Evolutionary conservation across 1,140 invertebrate species (phyloP).

Genomic region (Aethina tumida): DNA sequence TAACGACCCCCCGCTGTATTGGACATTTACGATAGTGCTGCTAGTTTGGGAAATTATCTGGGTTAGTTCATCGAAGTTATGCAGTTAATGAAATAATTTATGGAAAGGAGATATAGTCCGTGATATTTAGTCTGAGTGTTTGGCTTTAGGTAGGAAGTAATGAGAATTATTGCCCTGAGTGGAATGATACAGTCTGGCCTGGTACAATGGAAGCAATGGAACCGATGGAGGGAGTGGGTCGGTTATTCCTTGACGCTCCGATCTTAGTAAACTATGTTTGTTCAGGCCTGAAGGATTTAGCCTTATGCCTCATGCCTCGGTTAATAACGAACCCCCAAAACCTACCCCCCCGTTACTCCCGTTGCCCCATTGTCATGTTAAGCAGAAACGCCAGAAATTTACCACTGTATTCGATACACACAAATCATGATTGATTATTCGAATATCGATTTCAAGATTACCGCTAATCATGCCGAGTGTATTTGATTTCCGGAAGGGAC

Average conservation of each 20-base stretch:
- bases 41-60: conserved; percentile 3
- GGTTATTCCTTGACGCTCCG: conserved; percentile 4
- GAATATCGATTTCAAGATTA: conserved; percentile 7
- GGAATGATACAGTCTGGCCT: conserved; percentile 5
- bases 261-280: conserved; percentile 7
- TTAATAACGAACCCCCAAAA: conserved; percentile 3
- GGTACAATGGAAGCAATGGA: background rate
- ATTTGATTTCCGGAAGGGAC: background rate
- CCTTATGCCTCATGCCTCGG: background rate
- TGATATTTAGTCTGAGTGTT: conserved; percentile 1
- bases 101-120: conserved; percentile 3
- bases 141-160: conserved; percentile 2
- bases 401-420: conserved; percentile 1
- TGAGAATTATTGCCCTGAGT: conserved; percentile 4
- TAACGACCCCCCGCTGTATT: too few relatives aligned
- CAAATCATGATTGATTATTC: conserved; percentile 3
- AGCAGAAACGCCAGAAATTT: conserved; percentile 2
- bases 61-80: conserved; percentile 2
- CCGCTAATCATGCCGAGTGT: background rate
- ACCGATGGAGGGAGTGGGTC: background rate
- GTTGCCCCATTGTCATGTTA: conserved; percentile 8
- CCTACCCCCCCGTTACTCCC: too few relatives aligned
- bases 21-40: too few relatives aligned
- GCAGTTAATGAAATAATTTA: conserved; percentile 4
- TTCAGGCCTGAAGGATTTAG: conserved; percentile 6